Base-by-base conservation (phyloP, 2,888 invertebrate species). In the Syritta pipiens region DNA sequence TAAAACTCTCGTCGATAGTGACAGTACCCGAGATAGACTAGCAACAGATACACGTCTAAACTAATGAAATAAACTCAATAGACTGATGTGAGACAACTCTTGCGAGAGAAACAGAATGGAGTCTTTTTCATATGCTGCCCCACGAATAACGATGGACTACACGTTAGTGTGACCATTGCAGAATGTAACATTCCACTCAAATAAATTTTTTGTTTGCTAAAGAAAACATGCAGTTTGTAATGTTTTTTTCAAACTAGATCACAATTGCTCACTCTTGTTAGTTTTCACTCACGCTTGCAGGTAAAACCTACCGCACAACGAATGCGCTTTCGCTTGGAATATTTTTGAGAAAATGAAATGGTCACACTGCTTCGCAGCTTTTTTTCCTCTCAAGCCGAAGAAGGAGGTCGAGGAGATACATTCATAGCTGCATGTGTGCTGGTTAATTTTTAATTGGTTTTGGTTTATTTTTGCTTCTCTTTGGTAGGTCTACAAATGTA, bases 281-380 rank as follows among this genome's bases (percentile, higher is more conserved):
- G n/a, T n/a, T n/a, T n/a, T n/a, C n/a, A n/a, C n/a, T n/a, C n/a
- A n/a, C n/a, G n/a, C n/a, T n/a, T n/a, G n/a, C n/a, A n/a, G n/a
- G n/a, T n/a, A n/a, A n/a, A n/a, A n/a, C n/a, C n/a, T n/a, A n/a
- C n/a, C n/a, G n/a, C n/a, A n/a, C n/a, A n/a, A n/a, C n/a, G n/a
- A n/a, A n/a, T n/a, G n/a, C n/a, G n/a, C n/a, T n/a, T n/a, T n/a
- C n/a, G n/a, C n/a, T n/a, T n/a, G n/a, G n/a, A n/a, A n/a, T n/a
- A n/a, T n/a, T n/a, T n/a, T n/a, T n/a, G n/a, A n/a, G n/a, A n/a
- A n/a, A n/a, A n/a, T n/a, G n/a, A n/a, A n/a, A n/a, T n/a, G n/a
- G n/a, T n/a, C n/a, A n/a, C n/a, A n/a, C n/a, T 20, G 14, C 75
- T 57, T 60, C 71, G 71, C 51, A 71, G 81, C 81, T 81, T 83